Percentiles rank a stretch among this genome's conserved stretches.
phyloP scores from a whole-genome alignment of 2,888 invertebrate species.

The Xylophagus ater region DNA sequence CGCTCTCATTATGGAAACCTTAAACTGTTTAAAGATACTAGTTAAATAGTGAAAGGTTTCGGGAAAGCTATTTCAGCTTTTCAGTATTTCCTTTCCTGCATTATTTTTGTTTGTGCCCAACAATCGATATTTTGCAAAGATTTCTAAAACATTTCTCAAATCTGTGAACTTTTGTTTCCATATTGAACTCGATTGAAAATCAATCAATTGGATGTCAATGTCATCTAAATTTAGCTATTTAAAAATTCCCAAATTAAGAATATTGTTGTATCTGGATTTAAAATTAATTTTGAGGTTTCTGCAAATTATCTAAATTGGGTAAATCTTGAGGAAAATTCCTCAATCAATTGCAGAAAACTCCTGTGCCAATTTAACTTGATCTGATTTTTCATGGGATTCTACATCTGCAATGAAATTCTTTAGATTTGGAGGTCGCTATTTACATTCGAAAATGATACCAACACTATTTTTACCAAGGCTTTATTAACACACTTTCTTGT shows the following conservation, averaged over 20 bases:
- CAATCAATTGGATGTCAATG: conserved; percentile 14
- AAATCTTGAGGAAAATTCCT: background rate
- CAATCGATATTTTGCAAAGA: conserved; percentile 5
- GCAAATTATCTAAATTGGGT: background rate
- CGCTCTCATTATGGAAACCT: too few relatives aligned
- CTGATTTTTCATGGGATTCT: background rate
- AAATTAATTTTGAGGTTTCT: conserved; percentile 1
- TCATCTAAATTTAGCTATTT: conserved; percentile 14
- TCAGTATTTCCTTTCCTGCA: conserved; percentile 14
- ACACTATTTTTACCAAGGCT: too few relatives aligned
- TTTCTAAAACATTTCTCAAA: conserved; percentile 10
- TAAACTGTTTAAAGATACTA: too few relatives aligned
- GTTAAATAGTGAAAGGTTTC: conserved; percentile 5
- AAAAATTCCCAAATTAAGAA: conserved; percentile 1
- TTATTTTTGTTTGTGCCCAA: conserved; percentile 10
- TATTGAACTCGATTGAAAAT: conserved; percentile 12
- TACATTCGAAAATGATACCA: too few relatives aligned
- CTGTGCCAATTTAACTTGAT: background rate
- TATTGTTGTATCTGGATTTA: background rate
- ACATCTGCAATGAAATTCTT: background rate
- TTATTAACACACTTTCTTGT: too few relatives aligned
- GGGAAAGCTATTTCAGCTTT: conserved; percentile 9
- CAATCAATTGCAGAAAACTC: background rate
- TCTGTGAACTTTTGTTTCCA: conserved; percentile 10
- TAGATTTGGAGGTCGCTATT: conserved; percentile 15